Percentiles rank a stretch among this genome's conserved stretches.
Conservation (phyloP, 2,113 vertebrate genomes). For the Athene cunicularia region DNA sequence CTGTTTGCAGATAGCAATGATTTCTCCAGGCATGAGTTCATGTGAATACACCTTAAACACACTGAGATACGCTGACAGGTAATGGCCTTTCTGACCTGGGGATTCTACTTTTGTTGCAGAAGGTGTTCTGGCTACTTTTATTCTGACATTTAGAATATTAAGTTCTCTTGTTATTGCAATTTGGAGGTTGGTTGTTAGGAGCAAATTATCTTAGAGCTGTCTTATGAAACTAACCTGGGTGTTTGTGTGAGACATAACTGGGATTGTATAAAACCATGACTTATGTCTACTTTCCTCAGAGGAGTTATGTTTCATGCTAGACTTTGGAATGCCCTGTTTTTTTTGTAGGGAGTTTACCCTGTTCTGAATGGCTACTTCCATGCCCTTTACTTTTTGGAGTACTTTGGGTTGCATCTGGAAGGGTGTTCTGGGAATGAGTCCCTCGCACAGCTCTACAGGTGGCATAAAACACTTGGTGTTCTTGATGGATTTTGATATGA, state of each 20-base stretch:
- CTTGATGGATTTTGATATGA: neutral
- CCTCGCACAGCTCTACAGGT: neutral
- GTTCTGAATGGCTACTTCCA: neutral
- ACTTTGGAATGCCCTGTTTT: neutral
- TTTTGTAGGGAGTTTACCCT: neutral
- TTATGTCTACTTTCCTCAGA: neutral
- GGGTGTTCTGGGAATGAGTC: neutral
- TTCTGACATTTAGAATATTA: neutral
- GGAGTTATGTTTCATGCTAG: neutral
- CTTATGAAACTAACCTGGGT: neutral
- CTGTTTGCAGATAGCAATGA: slow-evolving; percentile 92
- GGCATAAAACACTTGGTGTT: neutral
- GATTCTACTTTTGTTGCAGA: neutral
- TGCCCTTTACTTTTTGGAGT: neutral
- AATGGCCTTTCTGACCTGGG: slow-evolving; percentile 24
- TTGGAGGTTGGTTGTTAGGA: neutral
- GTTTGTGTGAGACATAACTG: neutral
- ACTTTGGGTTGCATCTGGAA: neutral
- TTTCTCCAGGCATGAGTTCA: slow-evolving; percentile 92
- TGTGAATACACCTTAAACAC: slow-evolving; percentile 98
- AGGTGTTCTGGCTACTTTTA: neutral
- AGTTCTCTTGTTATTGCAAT: neutral
- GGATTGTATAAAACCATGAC: neutral
- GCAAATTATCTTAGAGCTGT: neutral
- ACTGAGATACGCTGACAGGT: slow-evolving; percentile 96